A percentile compares a stretch with the other conserved stretches of the same genome.
Evolutionary conservation across 2,888 invertebrate species (phyloP).

Genomic region (Lagria hirta): DNA sequence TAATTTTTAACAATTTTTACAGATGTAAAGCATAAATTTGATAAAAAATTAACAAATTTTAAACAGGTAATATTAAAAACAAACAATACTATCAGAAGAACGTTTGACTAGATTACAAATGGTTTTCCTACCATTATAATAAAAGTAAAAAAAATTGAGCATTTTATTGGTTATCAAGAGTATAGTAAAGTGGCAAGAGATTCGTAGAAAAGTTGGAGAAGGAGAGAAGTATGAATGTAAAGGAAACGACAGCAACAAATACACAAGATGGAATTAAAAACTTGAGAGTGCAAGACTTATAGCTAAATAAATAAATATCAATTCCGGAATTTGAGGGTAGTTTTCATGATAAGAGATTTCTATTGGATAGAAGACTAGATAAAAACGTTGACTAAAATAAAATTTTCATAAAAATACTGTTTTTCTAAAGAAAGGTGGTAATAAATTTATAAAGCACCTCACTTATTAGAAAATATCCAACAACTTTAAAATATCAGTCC

Average conservation of each 20-base stretch:
- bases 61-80: slow-evolving; percentile 10
- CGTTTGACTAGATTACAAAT: slow-evolving; percentile 18
- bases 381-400: slow-evolving; percentile 18
- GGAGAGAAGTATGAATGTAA: slow-evolving; percentile 11
- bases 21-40: slow-evolving; percentile 8
- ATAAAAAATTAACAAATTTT: slow-evolving; percentile 7
- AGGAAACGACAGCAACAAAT: slow-evolving; percentile 17
- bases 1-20: slow-evolving; percentile 9
- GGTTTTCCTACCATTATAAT: slow-evolving; percentile 13
- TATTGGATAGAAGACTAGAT: slow-evolving; percentile 24
- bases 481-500: slow-evolving; percentile 17
- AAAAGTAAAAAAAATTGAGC: slow-evolving; percentile 18
- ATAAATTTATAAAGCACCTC: slow-evolving; percentile 11
- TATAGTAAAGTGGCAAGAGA: slow-evolving; percentile 18
- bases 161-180: slow-evolving; percentile 9
- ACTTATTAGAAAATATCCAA: slow-evolving; percentile 5
- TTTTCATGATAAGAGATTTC: too few species aligned
- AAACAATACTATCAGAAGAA: slow-evolving; percentile 13
- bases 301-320: not conserved
- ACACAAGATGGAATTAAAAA: slow-evolving; percentile 10
- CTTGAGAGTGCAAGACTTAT: not conserved
- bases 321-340: too few species aligned
- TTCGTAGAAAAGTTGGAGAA: slow-evolving; percentile 17
- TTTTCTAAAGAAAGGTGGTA: slow-evolving; percentile 9
- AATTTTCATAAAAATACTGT: slow-evolving; percentile 22